phyloP scores from a whole-genome alignment of 2,113 vertebrate species.

The Hippocampus comes region DNA sequence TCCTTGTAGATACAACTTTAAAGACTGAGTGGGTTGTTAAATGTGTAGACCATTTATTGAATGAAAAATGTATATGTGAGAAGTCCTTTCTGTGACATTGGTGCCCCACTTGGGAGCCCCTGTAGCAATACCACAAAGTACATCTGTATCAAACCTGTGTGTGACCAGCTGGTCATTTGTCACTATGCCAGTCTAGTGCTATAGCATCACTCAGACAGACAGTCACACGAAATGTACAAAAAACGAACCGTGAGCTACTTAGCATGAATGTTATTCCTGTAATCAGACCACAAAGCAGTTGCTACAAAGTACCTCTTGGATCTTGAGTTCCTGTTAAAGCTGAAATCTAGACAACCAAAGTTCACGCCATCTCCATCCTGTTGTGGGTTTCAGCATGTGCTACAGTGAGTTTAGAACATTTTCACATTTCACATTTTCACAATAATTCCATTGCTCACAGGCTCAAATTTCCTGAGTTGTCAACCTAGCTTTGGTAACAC shows the following conservation, averaged over 20 bases:
- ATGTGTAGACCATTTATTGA: slow-evolving; percentile 21
- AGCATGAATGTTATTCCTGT: slow-evolving; percentile 18
- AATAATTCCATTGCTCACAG: slow-evolving; percentile 3
- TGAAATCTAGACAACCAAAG: slow-evolving; percentile 22
- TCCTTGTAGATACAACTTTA: slow-evolving; percentile 22
- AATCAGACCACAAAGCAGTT: background rate
- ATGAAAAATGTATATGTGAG: slow-evolving; percentile 30
- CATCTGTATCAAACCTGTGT: slow-evolving; percentile 34
- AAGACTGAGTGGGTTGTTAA: slow-evolving; percentile 36
- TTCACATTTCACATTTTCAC: background rate
- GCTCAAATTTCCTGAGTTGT: slow-evolving; percentile 4
- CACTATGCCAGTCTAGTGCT: slow-evolving; percentile 37
- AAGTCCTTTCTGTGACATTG: slow-evolving; percentile 47
- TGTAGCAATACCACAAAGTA: slow-evolving; percentile 34
- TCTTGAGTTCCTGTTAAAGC: slow-evolving; percentile 3
- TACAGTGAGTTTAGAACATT: slow-evolving; percentile 7
- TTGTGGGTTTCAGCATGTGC: slow-evolving; percentile 15
- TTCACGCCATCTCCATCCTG: slow-evolving; percentile 10
- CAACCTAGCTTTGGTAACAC: background rate
- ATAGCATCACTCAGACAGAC: slow-evolving; percentile 10
- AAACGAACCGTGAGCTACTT: slow-evolving; percentile 21
- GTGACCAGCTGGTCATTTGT: slow-evolving; percentile 51
- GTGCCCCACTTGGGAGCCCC: slow-evolving; percentile 42
- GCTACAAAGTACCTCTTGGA: background rate
- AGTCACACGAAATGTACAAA: slow-evolving; percentile 14